Conservation (phyloP, 2,888 invertebrate species). For the Temnothorax rugatulus region DNA sequence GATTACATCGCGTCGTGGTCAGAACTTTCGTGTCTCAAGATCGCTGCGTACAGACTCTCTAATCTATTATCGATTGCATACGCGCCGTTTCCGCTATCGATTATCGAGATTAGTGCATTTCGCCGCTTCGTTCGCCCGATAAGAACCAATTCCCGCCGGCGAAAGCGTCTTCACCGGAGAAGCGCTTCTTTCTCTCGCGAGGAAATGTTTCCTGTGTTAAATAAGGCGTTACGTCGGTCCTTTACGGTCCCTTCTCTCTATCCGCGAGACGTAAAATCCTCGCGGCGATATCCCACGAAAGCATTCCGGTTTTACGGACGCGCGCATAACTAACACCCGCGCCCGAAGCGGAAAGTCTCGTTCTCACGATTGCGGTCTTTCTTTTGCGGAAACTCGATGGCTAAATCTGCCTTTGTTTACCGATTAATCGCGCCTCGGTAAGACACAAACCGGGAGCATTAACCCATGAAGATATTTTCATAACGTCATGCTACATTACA, state of each 20-base stretch:
- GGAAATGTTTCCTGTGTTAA: constrained; percentile 43
- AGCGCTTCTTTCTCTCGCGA: not conserved
- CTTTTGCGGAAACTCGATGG: constrained; percentile 14
- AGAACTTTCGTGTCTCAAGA: constrained; percentile 33
- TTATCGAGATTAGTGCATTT: constrained; percentile 14
- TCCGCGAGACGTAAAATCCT: constrained; percentile 62
- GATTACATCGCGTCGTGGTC: constrained; percentile 18
- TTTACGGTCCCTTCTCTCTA: not conserved
- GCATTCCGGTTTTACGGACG: constrained; percentile 61
- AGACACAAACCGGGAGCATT: not conserved
- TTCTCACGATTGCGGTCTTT: constrained; percentile 66
- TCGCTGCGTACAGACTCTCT: constrained; percentile 16
- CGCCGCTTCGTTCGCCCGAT: not conserved
- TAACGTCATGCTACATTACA: not conserved
- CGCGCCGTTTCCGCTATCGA: not conserved
- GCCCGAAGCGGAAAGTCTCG: constrained; percentile 43
- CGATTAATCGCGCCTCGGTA: constrained; percentile 7
- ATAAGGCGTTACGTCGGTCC: constrained; percentile 34
- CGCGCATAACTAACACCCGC: constrained; percentile 57
- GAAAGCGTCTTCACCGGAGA: not conserved
- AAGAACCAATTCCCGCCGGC: not conserved
- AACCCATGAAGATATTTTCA: constrained; percentile 1
- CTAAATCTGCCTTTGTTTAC: constrained; percentile 25
- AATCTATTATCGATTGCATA: constrained; percentile 13
- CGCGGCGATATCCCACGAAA: constrained; percentile 70